These are phyloP conservation scores for Parasteatoda lunata DNA, from an alignment of 2,888 invertebrate genomes.

Conservation along the genomic window DNA sequence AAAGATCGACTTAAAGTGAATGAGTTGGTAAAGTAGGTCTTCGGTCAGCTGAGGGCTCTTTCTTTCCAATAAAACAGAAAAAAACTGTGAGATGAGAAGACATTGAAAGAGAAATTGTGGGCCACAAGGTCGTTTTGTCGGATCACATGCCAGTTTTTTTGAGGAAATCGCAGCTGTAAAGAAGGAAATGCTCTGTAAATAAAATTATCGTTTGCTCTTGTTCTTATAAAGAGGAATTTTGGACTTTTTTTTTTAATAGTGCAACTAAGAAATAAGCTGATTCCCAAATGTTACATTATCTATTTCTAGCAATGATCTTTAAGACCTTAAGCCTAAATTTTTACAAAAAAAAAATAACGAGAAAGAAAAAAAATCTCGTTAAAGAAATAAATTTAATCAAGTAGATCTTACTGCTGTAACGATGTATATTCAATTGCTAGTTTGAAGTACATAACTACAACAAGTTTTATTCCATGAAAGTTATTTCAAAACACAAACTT, in stretches of 20 bases:
- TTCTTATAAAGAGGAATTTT: neutral
- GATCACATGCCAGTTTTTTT: neutral
- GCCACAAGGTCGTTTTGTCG: neutral
- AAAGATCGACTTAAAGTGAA: neutral
- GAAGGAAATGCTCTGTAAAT: neutral
- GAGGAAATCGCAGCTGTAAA: neutral
- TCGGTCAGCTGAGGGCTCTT: slow-evolving; percentile 7
- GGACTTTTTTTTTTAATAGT: neutral
- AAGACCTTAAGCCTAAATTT: neutral
- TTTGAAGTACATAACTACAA: too few species aligned
- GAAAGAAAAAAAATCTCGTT: neutral
- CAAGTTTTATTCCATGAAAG: too few species aligned
- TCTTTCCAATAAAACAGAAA: neutral
- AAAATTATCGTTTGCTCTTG: neutral
- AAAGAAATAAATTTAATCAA: neutral
- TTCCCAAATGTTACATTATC: too few species aligned
- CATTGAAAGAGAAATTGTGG: slow-evolving; percentile 5
- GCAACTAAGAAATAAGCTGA: too few species aligned
- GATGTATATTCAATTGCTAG: too few species aligned
- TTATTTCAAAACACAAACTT: too few species aligned
- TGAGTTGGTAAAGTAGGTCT: slow-evolving; percentile 33
- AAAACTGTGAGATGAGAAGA: neutral
- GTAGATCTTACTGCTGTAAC: too few species aligned
- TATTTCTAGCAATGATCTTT: neutral
- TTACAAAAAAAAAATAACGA: neutral